phyloP scores from a whole-genome alignment of 2,888 invertebrate genomes.

The Aphidoletes aphidimyza region DNA sequence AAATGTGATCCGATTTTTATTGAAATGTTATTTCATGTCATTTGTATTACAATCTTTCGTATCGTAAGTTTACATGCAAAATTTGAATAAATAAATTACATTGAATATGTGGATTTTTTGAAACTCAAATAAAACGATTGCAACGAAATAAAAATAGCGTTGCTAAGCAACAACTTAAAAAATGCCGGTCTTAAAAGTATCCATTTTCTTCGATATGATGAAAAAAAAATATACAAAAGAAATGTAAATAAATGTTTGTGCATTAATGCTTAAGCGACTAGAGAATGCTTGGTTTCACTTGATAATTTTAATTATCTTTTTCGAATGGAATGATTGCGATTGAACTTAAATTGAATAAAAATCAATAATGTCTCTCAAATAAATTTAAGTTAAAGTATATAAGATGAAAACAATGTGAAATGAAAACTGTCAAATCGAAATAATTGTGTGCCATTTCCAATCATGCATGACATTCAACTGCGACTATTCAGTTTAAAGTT shows the following conservation, averaged over 20 bases:
- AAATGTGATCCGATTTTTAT: neutral
- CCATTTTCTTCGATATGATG: neutral
- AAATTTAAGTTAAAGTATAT: no score
- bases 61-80: neutral
- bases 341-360: no score
- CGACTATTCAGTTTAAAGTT: no score
- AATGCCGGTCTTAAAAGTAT: neutral
- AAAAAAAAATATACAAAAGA: neutral
- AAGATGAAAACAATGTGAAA: no score
- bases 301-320: neutral
- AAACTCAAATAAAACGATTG: neutral
- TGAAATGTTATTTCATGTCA: neutral
- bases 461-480: no score
- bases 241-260: neutral
- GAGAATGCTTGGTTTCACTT: conserved; percentile 8
- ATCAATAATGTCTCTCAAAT: no score
- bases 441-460: no score
- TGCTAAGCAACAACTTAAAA: neutral
- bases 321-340: neutral
- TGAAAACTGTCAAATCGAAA: no score
- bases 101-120: neutral
- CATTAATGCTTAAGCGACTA: conserved; percentile 8
- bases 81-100: no score
- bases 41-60: neutral
- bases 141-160: neutral